Percentiles rank a stretch among this genome's conserved stretches.
Evolutionary conservation across 2,113 vertebrate species (phyloP).

Genomic region (Phodopus roborovskii): DNA sequence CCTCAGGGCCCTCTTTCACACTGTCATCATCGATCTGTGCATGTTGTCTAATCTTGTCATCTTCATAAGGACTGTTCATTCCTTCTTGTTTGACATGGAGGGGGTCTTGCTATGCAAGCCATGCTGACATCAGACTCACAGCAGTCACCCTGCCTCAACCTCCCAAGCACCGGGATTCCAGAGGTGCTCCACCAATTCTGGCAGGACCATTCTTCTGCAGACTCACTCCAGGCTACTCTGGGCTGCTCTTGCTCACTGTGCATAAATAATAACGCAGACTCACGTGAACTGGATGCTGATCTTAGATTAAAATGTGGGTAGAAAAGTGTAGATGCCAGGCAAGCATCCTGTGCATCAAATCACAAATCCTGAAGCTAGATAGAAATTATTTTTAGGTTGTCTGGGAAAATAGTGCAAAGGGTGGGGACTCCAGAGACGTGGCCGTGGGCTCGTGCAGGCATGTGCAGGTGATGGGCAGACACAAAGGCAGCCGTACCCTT

Average conservation of each 20-base stretch:
- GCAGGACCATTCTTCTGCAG: neutral
- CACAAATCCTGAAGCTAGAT: slow-evolving; percentile 62
- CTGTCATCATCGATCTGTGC: neutral
- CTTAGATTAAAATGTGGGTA: slow-evolving; percentile 61
- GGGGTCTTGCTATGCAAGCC: neutral
- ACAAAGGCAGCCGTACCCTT: neutral
- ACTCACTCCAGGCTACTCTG: neutral
- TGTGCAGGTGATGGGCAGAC: neutral
- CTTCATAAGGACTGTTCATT: neutral
- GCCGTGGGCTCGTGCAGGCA: neutral
- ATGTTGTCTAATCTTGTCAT: neutral
- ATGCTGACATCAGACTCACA: neutral
- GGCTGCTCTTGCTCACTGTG: slow-evolving; percentile 22
- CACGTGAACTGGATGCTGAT: slow-evolving; percentile 67
- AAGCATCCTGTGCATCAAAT: slow-evolving; percentile 66
- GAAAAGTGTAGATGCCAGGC: slow-evolving; percentile 62
- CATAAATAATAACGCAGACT: slow-evolving; percentile 69
- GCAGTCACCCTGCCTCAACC: neutral
- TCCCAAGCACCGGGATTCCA: neutral
- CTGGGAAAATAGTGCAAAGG: slow-evolving; percentile 58
- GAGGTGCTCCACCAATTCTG: no score
- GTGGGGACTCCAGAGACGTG: slow-evolving; percentile 20
- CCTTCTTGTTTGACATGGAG: neutral
- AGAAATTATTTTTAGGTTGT: slow-evolving; percentile 79
- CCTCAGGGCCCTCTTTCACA: neutral